phyloP scores from a whole-genome alignment of 2,888 invertebrate genomes.

The Drosophila monieri region DNA sequence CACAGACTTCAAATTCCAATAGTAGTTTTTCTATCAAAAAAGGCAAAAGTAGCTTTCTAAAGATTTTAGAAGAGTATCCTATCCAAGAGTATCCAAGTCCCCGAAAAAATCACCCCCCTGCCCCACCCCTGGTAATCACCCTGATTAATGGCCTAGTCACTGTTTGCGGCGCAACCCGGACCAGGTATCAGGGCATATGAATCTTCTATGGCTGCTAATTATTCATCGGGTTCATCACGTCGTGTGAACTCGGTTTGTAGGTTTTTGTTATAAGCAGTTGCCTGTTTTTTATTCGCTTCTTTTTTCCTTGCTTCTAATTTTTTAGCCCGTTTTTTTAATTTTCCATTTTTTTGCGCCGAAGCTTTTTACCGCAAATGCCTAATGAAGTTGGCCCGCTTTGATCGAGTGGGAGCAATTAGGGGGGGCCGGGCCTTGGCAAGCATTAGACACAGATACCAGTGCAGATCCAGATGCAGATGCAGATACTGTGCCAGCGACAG shows the following conservation, averaged over 20 bases:
- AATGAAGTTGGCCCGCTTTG: conserved; percentile 80
- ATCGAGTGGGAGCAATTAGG: conserved; percentile 77
- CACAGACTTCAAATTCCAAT: too few species aligned
- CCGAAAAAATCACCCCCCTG: too few species aligned
- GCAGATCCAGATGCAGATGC: conserved; percentile 11
- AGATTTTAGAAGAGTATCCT: too few species aligned
- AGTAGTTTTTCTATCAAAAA: too few species aligned
- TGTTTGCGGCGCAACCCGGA: conserved; percentile 29
- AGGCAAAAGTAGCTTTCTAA: too few species aligned
- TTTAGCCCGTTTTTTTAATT: conserved; percentile 6
- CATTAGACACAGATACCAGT: neutral
- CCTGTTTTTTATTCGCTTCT: neutral
- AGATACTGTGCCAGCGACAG: conserved; percentile 21
- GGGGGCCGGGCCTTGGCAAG: neutral
- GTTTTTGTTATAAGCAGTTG: conserved; percentile 66
- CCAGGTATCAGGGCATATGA: conserved; percentile 18
- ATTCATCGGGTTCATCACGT: conserved; percentile 57
- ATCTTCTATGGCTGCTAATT: conserved; percentile 55
- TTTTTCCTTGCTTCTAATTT: neutral
- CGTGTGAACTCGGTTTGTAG: conserved; percentile 80
- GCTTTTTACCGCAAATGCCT: conserved; percentile 78
- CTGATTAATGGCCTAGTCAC: conserved; percentile 40
- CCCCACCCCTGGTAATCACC: conserved; percentile 18
- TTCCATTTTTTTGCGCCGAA: conserved; percentile 26
- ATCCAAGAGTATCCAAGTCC: too few species aligned